phyloP scores from a whole-genome alignment of 2,113 vertebrate genomes.

The Megaceryle maxima region DNA sequence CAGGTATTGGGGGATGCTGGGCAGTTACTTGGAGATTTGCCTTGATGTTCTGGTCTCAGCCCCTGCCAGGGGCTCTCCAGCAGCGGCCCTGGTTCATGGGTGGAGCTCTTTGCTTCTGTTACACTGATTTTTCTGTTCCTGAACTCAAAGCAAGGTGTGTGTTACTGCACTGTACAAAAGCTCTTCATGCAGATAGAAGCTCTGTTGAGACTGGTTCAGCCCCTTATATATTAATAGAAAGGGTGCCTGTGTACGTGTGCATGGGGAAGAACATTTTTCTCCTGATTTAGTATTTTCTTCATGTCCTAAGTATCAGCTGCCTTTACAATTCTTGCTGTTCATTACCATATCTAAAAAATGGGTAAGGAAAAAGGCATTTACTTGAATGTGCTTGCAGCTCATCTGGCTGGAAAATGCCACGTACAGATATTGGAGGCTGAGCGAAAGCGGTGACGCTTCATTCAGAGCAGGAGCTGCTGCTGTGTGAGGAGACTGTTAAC shows the following conservation, averaged over 20 bases:
- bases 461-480: not conserved
- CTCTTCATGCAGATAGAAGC: fast-evolving
- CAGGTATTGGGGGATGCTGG: fast-evolving
- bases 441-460: not conserved
- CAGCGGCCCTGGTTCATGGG: not conserved
- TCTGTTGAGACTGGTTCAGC: not conserved
- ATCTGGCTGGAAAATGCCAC: not conserved
- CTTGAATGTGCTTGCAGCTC: not conserved
- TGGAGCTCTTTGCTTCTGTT: not conserved
- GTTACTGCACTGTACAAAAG: fast-evolving
- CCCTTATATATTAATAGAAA: not conserved
- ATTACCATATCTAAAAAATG: not conserved
- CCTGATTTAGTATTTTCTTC: not conserved
- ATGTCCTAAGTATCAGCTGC: not conserved
- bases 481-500: not conserved
- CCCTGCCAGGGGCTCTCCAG: not conserved
- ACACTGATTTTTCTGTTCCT: not conserved
- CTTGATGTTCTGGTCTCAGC: not conserved
- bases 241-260: fast-evolving
- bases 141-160: not conserved
- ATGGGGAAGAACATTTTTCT: not conserved
- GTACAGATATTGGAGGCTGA: fast-evolving
- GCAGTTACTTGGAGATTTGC: not conserved
- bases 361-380: not conserved
- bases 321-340: not conserved